phyloP scores from a whole-genome alignment of 2,113 vertebrate genomes.

The Polypterus bichir region DNA sequence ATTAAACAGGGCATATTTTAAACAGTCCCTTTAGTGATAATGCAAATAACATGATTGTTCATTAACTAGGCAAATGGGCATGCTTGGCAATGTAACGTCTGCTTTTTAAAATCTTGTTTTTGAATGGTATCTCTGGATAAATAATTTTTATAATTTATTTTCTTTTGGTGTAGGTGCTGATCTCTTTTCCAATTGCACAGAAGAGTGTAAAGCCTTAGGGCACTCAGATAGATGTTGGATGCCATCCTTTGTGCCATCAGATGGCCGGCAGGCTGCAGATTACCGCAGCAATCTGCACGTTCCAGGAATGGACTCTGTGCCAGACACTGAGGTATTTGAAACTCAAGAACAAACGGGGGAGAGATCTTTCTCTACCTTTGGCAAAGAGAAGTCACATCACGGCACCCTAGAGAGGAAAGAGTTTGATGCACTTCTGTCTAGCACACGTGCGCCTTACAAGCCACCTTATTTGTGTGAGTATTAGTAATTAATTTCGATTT shows the following conservation, averaged over 20 bases:
- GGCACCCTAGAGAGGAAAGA: constrained; percentile 84
- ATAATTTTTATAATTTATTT: constrained; percentile 7
- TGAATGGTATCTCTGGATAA: not conserved
- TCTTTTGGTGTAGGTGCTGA: constrained; percentile 63
- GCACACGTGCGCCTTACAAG: constrained; percentile 85
- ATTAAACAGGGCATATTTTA: too few relatives aligned
- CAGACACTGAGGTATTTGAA: constrained; percentile 95
- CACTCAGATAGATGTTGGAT: constrained; percentile 99
- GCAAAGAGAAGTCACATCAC: constrained; percentile 89
- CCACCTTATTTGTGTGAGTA: constrained; percentile 94
- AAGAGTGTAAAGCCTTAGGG: constrained; percentile 96
- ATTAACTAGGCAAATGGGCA: too few relatives aligned
- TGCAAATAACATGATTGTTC: too few relatives aligned
- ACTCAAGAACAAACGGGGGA: constrained; percentile 69
- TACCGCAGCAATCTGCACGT: constrained; percentile 98
- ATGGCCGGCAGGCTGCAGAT: constrained; percentile 87
- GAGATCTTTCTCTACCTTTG: constrained; percentile 91
- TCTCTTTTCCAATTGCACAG: constrained; percentile 96
- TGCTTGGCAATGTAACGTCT: too few relatives aligned
- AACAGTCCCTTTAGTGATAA: too few relatives aligned
- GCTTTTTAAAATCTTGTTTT: not conserved
- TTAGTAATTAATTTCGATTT: constrained; percentile 20
- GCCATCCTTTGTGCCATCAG: constrained; percentile 86
- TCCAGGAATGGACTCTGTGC: constrained; percentile 95
- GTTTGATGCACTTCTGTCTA: constrained; percentile 84